A percentile compares a stretch with the other conserved stretches of the same genome.
Conservation (phyloP, 1,140 invertebrate genomes). For the Lordiphosa clarofinis region DNA sequence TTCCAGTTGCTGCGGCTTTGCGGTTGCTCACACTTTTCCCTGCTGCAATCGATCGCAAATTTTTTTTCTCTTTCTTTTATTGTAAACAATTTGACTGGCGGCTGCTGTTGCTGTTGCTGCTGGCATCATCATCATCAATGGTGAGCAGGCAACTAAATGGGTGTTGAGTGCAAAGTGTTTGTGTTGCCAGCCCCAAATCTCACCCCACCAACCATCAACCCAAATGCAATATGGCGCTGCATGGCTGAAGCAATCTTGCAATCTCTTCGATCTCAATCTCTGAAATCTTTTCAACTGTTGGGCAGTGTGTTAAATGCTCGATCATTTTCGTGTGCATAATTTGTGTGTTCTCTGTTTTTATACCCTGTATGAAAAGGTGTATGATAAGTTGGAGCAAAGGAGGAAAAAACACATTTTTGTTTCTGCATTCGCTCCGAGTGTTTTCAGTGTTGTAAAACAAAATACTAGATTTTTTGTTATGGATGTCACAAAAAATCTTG, state of each 20-base stretch:
- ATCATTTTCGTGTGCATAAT: constrained; percentile 55
- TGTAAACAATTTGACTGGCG: constrained; percentile 72
- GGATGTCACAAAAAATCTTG: no score
- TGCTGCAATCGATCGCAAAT: constrained; percentile 69
- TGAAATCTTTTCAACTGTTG: constrained; percentile 29
- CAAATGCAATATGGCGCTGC: constrained; percentile 52
- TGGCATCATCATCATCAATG: constrained; percentile 45
- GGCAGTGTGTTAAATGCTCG: constrained; percentile 71
- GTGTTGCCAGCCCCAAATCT: constrained; percentile 34
- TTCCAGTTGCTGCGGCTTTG: constrained; percentile 59
- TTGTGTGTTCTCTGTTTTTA: neutral
- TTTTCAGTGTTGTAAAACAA: no score
- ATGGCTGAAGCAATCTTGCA: constrained; percentile 28
- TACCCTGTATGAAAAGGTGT: neutral
- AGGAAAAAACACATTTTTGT: no score
- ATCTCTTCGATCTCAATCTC: constrained; percentile 44
- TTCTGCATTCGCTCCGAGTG: no score
- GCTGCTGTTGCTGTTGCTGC: constrained; percentile 17
- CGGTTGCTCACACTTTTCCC: constrained; percentile 61
- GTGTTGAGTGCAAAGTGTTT: constrained; percentile 77
- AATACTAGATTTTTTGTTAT: no score
- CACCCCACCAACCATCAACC: constrained; percentile 6
- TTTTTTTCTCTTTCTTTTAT: constrained; percentile 36
- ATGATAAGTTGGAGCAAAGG: no score
- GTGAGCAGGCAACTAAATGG: constrained; percentile 55